Evolutionary conservation across 2,888 invertebrate species (phyloP).

Genomic region (Baccha elongata): DNA sequence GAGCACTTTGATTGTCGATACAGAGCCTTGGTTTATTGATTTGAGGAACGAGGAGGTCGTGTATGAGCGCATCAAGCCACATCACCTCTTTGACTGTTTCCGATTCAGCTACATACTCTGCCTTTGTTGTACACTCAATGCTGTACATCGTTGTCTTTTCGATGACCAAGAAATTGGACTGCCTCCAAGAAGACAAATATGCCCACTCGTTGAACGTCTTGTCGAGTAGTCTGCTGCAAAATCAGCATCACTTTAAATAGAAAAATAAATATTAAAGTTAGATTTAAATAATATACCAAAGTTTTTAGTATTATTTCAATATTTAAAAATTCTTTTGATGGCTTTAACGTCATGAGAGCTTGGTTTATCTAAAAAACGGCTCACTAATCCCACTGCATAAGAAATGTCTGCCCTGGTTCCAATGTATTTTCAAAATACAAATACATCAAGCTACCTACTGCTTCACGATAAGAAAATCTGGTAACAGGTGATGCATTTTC

Average conservation of each 20-base stretch:
- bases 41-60: constrained; percentile 2
- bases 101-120: constrained; percentile 75
- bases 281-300: constrained; percentile 27
- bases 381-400: constrained; percentile 48
- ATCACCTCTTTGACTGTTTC: constrained; percentile 75
- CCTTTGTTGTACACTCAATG: constrained; percentile 76
- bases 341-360: constrained; percentile 6
- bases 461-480: constrained; percentile 65
- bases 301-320: constrained; percentile 18
- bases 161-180: constrained; percentile 77
- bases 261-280: constrained; percentile 14
- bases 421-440: constrained; percentile 35
- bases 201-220: constrained; percentile 73
- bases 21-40: constrained; percentile 22
- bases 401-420: constrained; percentile 50
- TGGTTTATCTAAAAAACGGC: constrained; percentile 28
- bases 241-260: constrained; percentile 67
- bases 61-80: constrained; percentile 74
- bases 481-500: not conserved
- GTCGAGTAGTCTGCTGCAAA: constrained; percentile 66
- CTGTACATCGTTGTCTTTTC: constrained; percentile 75
- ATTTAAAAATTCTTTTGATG: constrained; percentile 24
- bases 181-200: constrained; percentile 70
- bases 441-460: constrained; percentile 63
- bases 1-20: constrained; percentile 74